These are phyloP conservation scores for Anas flavirostris DNA, from an alignment of 2,797 vertebrate species.

Conservation along the genomic window DNA sequence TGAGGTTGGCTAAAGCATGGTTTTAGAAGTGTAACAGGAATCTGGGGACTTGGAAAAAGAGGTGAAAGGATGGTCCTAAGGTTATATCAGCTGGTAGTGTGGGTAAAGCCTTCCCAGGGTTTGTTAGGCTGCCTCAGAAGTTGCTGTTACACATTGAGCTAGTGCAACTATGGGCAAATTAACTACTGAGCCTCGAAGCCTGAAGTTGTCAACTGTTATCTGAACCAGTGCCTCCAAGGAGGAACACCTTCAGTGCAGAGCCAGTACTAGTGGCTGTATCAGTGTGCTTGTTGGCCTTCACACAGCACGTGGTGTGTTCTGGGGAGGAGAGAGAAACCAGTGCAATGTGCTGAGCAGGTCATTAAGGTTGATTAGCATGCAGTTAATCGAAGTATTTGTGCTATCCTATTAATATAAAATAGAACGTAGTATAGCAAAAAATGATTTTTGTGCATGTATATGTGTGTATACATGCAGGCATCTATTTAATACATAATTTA, in stretches of 20 bases:
- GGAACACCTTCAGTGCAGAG: not conserved
- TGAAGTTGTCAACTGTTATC: not conserved
- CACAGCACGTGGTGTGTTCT: not conserved
- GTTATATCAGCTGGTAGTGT: not conserved
- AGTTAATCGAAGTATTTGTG: not conserved
- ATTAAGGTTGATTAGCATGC: not conserved
- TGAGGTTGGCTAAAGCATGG: not conserved
- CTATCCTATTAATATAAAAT: not conserved
- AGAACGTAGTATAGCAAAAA: not conserved
- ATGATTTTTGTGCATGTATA: not conserved
- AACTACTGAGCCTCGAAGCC: not conserved
- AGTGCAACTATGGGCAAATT: not conserved
- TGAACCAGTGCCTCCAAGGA: not conserved
- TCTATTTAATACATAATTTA: not conserved
- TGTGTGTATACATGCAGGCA: fast-evolving
- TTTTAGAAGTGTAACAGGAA: not conserved
- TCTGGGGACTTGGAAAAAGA: not conserved
- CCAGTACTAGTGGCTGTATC: not conserved
- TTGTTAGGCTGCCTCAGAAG: not conserved
- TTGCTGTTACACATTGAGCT: not conserved
- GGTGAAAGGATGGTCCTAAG: not conserved
- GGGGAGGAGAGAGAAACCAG: not conserved
- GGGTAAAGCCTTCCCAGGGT: not conserved
- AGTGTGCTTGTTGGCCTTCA: not conserved
- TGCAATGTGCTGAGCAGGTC: not conserved